Base-by-base conservation (phyloP, 2,797 vertebrate species). In the Sebastes oblongus region DNA sequence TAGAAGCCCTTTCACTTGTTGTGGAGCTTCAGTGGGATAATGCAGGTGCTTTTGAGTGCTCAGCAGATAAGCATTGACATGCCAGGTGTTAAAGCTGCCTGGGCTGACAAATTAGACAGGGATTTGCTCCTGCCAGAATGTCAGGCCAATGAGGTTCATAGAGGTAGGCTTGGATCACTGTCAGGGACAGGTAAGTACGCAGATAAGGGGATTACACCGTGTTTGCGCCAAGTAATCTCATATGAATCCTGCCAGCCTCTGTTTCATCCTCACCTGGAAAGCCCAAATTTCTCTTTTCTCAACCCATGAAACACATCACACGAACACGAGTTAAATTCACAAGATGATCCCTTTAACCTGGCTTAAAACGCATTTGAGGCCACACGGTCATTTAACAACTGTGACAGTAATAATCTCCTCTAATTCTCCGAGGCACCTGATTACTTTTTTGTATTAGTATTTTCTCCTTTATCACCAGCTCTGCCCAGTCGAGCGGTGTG, bases 171-270 rank as follows among this genome's bases (percentile, higher is more conserved):
- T 86, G 92, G 93, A 92, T 95, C 93, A 92, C 86, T 88, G 92
- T 93, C 93, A 92, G 90, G 87, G 86, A 92, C 92, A 94, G 93
- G 93, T 94, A 94, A 94, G 92, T 95, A 93, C 83, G 88, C 83
- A 95, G 93, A 94, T 95, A 94, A 95, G 77, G 87, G 92, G 93
- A 95, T 95, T 95, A 94, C 92, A 92, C 84, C 83, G 39, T 93
- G 94, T 93, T 92, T 93, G 88, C 73, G 66, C 81, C 83, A 87
- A 86, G 86, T 94, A 94, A 95, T 95, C 94, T 94, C 88, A 92
- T 94, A 93, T 90, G 92, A 94, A 92, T 94, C 89, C 93, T 87
- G 90, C 83, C 85, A 84, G 88, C 86, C 82, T 91, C 83, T 91
- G 90, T 91, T 94, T 92, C 90, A 91, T 90, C 84, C 89, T 86